Conservation (phyloP, 2,888 invertebrate genomes). For the Sarcophaga rosellei region DNA sequence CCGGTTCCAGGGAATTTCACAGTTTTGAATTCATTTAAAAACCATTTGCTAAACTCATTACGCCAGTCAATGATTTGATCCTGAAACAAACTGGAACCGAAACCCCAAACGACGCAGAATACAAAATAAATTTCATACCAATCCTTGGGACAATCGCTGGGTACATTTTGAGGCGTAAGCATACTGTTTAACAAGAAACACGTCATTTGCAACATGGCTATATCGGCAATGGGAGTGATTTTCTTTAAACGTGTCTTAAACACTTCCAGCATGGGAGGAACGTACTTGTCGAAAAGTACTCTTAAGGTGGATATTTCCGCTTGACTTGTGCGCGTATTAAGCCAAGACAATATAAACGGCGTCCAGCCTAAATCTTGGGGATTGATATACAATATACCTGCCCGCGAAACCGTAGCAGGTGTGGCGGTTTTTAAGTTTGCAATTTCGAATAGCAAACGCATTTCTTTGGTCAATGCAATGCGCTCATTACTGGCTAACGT, state of each 20-base stretch:
- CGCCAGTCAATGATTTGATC: slow-evolving; percentile 96
- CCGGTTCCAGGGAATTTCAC: slow-evolving; percentile 93
- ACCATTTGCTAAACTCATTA: slow-evolving; percentile 97
- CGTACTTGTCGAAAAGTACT: slow-evolving; percentile 96
- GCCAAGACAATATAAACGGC: slow-evolving; percentile 94
- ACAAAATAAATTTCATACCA: slow-evolving; percentile 96
- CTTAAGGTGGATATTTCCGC: slow-evolving; percentile 90
- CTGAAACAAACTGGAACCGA: slow-evolving; percentile 95
- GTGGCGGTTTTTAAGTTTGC: slow-evolving; percentile 94
- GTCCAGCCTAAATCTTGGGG: slow-evolving; percentile 97
- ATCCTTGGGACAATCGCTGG: slow-evolving; percentile 95
- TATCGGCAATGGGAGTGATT: slow-evolving; percentile 94
- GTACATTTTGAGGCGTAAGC: slow-evolving; percentile 89
- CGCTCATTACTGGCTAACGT: slow-evolving; percentile 97
- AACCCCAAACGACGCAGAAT: slow-evolving; percentile 95
- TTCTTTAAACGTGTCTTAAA: slow-evolving; percentile 89
- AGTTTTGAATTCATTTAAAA: slow-evolving; percentile 94
- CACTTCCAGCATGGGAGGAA: slow-evolving; percentile 91
- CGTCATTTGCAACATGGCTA: slow-evolving; percentile 93
- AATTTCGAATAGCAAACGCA: slow-evolving; percentile 97
- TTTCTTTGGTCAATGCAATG: slow-evolving; percentile 92
- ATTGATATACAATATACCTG: slow-evolving; percentile 97
- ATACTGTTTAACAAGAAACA: slow-evolving; percentile 93
- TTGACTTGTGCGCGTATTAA: slow-evolving; percentile 88
- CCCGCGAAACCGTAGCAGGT: slow-evolving; percentile 96